Percentiles rank a stretch among this genome's conserved stretches.
Conservation (phyloP, 1,140 invertebrate species). For the Magallana angulata region DNA sequence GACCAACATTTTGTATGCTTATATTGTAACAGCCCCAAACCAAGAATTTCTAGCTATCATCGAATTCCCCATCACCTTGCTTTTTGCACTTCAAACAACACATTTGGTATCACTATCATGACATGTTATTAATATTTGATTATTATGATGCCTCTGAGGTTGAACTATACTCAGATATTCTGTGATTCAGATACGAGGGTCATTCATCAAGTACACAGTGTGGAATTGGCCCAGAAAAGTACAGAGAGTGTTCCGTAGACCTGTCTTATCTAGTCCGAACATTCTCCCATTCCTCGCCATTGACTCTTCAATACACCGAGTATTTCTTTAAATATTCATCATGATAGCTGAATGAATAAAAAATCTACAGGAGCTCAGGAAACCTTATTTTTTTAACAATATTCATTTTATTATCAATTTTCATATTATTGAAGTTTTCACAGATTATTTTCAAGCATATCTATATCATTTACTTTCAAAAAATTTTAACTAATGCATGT, state of each 20-base stretch:
- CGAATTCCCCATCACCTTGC: neutral
- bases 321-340: neutral
- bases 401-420: too few relatives aligned
- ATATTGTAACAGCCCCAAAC: too few relatives aligned
- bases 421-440: too few relatives aligned
- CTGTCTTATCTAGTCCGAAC: neutral
- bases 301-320: neutral
- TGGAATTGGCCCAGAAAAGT: neutral
- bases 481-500: too few relatives aligned
- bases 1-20: too few relatives aligned
- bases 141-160: neutral
- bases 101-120: constrained; percentile 9
- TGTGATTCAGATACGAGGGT: neutral
- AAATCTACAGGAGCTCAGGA: neutral
- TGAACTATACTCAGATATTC: neutral
- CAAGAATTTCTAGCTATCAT: neutral
- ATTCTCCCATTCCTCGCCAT: neutral
- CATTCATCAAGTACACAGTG: neutral
- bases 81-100: constrained; percentile 1
- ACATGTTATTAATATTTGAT: neutral
- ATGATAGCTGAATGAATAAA: neutral
- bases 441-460: too few relatives aligned
- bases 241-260: neutral
- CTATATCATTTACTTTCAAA: too few relatives aligned
- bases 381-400: too few relatives aligned